Evolutionary conservation across 2,797 vertebrate species (phyloP).

Genomic region (Rhynchonycteris naso): DNA sequence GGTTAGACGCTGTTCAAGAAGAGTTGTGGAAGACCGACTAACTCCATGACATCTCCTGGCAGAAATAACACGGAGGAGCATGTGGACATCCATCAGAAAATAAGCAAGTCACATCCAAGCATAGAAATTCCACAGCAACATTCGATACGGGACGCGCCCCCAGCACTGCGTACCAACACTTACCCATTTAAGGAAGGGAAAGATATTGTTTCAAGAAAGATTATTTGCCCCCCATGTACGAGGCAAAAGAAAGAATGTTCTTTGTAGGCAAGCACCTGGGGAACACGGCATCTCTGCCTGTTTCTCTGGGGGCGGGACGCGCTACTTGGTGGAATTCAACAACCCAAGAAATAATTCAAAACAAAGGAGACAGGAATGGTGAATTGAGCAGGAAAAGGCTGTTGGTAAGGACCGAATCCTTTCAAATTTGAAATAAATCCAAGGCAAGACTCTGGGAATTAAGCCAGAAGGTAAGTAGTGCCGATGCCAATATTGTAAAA

Average conservation of each 20-base stretch:
- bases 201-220: background rate
- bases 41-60: background rate
- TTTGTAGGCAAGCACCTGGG: background rate
- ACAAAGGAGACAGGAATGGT: background rate
- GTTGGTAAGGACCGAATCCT: background rate
- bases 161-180: background rate
- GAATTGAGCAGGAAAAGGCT: background rate
- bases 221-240: background rate
- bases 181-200: background rate
- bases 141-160: background rate
- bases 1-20: background rate
- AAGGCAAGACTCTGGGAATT: background rate
- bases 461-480: background rate
- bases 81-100: background rate
- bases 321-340: background rate
- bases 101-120: background rate
- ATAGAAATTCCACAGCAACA: background rate
- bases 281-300: rapidly evolving
- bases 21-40: background rate
- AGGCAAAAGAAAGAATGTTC: background rate
- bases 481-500: background rate
- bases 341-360: background rate
- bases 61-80: background rate
- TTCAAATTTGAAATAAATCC: slow-evolving; percentile 20
- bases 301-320: background rate